Evolutionary conservation across 2,888 invertebrate genomes (phyloP).

Genomic region (Tethea ocularis): DNA sequence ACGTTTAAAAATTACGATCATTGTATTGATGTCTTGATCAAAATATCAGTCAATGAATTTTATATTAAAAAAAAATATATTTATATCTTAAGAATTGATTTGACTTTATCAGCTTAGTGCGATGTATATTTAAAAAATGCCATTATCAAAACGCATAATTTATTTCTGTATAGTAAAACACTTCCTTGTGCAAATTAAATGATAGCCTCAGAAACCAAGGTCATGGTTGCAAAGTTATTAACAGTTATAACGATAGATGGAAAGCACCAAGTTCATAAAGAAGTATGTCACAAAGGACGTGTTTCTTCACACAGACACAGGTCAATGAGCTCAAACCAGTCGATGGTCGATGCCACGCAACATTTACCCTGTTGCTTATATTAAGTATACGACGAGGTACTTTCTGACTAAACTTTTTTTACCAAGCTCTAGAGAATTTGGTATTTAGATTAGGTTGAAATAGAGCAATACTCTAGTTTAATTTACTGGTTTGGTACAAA

Average conservation of each 20-base stretch:
- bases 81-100: no score
- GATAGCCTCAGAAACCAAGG: neutral
- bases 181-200: neutral
- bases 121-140: neutral
- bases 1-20: neutral
- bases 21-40: no score
- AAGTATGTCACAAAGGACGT: conserved; percentile 5
- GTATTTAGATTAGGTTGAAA: neutral
- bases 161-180: neutral
- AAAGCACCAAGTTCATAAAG: neutral
- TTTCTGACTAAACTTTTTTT: neutral
- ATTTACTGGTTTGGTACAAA: neutral
- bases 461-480: neutral
- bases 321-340: conserved; percentile 18
- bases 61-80: no score
- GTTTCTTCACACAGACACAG: conserved; percentile 14
- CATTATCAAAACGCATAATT: neutral
- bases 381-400: neutral
- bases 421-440: no score
- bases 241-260: neutral
- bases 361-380: neutral
- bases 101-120: no score
- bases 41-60: no score
- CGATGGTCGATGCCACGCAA: conserved; percentile 17
- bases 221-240: neutral